Conservation (phyloP, 2,888 invertebrate genomes). For the Cheilosia vulpina region DNA sequence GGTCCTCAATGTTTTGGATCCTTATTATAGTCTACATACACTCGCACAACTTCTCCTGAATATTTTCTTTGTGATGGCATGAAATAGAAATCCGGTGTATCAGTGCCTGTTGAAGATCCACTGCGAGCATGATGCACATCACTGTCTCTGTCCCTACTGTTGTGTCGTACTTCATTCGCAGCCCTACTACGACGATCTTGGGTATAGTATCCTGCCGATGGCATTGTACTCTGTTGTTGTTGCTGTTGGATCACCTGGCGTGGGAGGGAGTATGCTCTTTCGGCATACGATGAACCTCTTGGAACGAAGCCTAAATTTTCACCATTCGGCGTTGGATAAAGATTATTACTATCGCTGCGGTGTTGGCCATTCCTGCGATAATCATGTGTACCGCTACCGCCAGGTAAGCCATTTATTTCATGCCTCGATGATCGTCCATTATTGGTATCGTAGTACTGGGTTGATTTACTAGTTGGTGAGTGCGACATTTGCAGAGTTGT, state of each 20-base stretch:
- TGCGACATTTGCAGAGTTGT: conserved; percentile 83
- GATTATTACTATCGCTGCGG: conserved; percentile 63
- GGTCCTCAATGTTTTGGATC: conserved; percentile 85
- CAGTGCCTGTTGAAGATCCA: conserved; percentile 81
- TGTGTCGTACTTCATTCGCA: conserved; percentile 70
- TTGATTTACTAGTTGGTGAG: conserved; percentile 82
- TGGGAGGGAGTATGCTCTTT: conserved; percentile 90
- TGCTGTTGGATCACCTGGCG: conserved; percentile 85
- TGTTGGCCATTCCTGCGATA: conserved; percentile 77
- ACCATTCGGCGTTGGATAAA: conserved; percentile 44
- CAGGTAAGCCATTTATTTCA: conserved; percentile 70
- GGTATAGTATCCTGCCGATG: conserved; percentile 84
- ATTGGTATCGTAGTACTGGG: conserved; percentile 81
- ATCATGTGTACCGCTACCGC: conserved; percentile 75
- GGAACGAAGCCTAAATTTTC: conserved; percentile 75
- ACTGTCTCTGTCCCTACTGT: conserved; percentile 82
- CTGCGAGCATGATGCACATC: conserved; percentile 84
- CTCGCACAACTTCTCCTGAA: conserved; percentile 94
- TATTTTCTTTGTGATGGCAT: conserved; percentile 97
- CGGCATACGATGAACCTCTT: conserved; percentile 83
- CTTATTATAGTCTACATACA: conserved; percentile 92
- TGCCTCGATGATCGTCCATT: conserved; percentile 75
- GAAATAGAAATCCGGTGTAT: conserved; percentile 93
- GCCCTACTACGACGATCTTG: conserved; percentile 84
- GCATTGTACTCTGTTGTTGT: conserved; percentile 82